These are phyloP conservation scores for Apaloderma vittatum DNA, from an alignment of 2,113 vertebrate genomes.

Conservation along the genomic window DNA sequence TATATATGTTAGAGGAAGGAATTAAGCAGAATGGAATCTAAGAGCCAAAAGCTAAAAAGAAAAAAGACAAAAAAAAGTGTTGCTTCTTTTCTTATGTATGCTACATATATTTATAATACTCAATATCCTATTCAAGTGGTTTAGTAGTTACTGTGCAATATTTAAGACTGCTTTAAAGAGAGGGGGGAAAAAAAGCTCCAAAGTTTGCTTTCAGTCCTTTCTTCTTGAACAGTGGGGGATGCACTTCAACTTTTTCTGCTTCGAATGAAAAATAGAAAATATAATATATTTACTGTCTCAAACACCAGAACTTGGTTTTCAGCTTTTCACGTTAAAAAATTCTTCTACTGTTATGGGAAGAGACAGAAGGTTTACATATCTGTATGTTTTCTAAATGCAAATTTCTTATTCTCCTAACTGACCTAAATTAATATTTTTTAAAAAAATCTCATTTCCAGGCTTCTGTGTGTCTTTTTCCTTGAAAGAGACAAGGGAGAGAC, in stretches of 20 bases:
- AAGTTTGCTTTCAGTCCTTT: neutral
- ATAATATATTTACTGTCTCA: neutral
- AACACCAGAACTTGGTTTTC: neutral
- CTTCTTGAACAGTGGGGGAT: neutral
- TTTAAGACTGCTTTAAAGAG: neutral
- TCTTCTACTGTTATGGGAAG: neutral
- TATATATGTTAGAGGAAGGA: neutral
- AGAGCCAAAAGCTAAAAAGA: constrained; percentile 1
- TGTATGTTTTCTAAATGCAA: neutral
- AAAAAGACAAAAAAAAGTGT: neutral
- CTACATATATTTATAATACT: neutral
- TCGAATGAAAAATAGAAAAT: neutral
- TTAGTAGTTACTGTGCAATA: neutral
- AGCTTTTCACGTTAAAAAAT: neutral
- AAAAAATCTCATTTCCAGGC: neutral
- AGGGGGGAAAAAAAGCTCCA: neutral
- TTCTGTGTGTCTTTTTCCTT: neutral
- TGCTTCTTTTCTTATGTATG: neutral
- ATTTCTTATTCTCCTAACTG: neutral
- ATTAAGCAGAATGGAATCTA: neutral
- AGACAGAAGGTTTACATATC: neutral
- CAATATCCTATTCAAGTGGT: constrained; percentile 3
- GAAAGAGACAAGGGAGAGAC: neutral
- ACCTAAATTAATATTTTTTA: neutral
- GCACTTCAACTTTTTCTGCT: neutral